Base-by-base conservation (phyloP, 2,797 vertebrate species). In the Gallinago solitaria region DNA sequence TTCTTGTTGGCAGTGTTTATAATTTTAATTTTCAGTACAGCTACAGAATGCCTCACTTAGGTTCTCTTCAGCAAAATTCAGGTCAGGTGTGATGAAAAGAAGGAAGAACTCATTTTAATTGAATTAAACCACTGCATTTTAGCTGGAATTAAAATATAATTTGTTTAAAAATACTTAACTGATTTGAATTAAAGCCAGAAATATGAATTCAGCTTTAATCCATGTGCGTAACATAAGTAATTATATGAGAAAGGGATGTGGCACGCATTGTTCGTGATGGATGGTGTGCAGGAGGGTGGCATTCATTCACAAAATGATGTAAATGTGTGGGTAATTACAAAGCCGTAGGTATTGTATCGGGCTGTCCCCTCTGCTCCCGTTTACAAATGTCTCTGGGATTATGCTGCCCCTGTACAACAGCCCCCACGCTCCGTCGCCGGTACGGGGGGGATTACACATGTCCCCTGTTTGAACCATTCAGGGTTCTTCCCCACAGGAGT, bases 131-230 rank as follows among this genome's bases (percentile, higher is more conserved):
- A 35, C 53, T 77, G 83, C 56, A 15, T 92, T 96, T 95, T 16
- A 68, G 63, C 60, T 64, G 71, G 70, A 95, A 92, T 95, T 87
- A 94, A 91, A 96, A 53, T 82, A 60, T 56, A 90, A 84, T 95
- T 90, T 96, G 80, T 91, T 94, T 94, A 3, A 93, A 95, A 95
- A 92, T 74, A 57, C 88, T 65, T 89, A 90, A 77, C 28, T 75
- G 80, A 68, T 89, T 89, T 92, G 90, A 94, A 89, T 73, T 48
- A 47, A 68, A 82, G 88, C 77, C 90, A 90, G 86, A 78, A 95
- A 83, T 71, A 71, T 0, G 48, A 95, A 54, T 93, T 93, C 74
- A 79, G 71, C 74, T 83, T 89, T 91, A 90, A 94, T 94, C 91
- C 73, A 43, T 0, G 0, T 53, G 71, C 54, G 75, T 94, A 95